Conservation (phyloP, 2,797 vertebrate species). For the Buphagus erythrorhynchus region DNA sequence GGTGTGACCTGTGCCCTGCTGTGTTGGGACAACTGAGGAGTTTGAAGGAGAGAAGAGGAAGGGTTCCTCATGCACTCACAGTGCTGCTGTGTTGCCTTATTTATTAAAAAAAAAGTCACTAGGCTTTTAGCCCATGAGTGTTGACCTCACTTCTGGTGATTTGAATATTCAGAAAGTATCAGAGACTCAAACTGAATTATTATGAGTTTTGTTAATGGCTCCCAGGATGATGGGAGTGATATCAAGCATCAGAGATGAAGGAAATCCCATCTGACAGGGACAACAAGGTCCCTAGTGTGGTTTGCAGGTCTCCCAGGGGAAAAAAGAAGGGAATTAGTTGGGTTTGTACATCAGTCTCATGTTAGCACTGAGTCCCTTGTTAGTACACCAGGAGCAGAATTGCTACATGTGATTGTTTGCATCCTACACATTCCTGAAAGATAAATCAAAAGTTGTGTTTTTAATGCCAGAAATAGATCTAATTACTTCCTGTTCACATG, state of each 20-base stretch:
- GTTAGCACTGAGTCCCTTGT: not conserved
- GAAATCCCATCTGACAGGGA: not conserved
- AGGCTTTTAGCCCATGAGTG: not conserved
- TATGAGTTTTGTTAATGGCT: not conserved
- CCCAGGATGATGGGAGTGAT: not conserved
- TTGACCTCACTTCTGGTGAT: not conserved
- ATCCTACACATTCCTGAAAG: not conserved
- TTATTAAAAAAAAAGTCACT: not conserved
- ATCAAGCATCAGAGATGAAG: not conserved
- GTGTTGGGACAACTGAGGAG: fast-evolving
- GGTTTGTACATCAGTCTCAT: not conserved
- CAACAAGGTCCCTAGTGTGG: not conserved
- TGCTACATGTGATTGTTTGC: not conserved
- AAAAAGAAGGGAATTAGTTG: not conserved
- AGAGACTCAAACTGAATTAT: not conserved
- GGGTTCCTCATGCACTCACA: not conserved
- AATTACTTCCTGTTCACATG: not conserved
- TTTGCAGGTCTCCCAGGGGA: not conserved
- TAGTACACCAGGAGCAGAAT: not conserved
- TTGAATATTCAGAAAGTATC: not conserved
- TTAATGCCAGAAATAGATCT: not conserved
- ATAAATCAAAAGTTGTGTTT: not conserved
- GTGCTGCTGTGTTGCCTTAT: not conserved
- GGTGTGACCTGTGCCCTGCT: fast-evolving
- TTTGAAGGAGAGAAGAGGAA: not conserved